Percentiles rank a stretch among this genome's conserved stretches.
Evolutionary conservation across 2,888 invertebrate species (phyloP).

Genomic region (Chrysolina americana): DNA sequence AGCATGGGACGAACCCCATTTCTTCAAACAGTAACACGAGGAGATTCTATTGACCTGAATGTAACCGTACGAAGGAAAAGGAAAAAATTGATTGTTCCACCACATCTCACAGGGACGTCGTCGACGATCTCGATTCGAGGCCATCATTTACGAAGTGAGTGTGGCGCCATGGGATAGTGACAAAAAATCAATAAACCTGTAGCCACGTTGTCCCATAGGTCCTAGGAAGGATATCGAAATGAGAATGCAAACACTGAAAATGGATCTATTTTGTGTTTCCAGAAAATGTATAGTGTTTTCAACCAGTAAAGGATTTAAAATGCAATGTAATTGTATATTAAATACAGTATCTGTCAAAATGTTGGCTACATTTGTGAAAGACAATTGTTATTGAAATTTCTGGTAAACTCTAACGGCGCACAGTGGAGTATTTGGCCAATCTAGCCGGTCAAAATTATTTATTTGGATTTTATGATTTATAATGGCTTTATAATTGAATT

Average conservation of each 20-base stretch:
- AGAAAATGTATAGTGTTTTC: too few species aligned
- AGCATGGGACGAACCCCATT: not conserved
- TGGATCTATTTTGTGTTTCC: not conserved
- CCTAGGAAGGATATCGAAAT: not conserved
- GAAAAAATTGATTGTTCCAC: slow-evolving; percentile 10
- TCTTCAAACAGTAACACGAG: not conserved
- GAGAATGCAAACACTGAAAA: not conserved
- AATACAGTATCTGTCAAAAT: too few species aligned
- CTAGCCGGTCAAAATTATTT: too few species aligned
- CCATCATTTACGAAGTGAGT: slow-evolving; percentile 18
- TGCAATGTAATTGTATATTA: too few species aligned
- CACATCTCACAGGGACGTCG: slow-evolving; percentile 9
- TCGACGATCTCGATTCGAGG: not conserved
- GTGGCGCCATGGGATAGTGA: slow-evolving; percentile 26
- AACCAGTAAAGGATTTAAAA: too few species aligned
- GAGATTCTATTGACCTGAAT: slow-evolving; percentile 3
- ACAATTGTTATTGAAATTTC: too few species aligned
- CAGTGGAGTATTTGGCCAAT: too few species aligned
- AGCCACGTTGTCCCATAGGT: not conserved
- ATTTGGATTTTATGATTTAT: too few species aligned
- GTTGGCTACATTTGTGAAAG: too few species aligned
- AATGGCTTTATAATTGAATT: too few species aligned
- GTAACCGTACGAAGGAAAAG: not conserved
- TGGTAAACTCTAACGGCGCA: too few species aligned
- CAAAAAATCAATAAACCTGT: slow-evolving; percentile 21